Evolutionary conservation across 37 sponge, comb jelly and placozoan genomes (phyloP).

Genomic region (Lycopodina hypogea): DNA sequence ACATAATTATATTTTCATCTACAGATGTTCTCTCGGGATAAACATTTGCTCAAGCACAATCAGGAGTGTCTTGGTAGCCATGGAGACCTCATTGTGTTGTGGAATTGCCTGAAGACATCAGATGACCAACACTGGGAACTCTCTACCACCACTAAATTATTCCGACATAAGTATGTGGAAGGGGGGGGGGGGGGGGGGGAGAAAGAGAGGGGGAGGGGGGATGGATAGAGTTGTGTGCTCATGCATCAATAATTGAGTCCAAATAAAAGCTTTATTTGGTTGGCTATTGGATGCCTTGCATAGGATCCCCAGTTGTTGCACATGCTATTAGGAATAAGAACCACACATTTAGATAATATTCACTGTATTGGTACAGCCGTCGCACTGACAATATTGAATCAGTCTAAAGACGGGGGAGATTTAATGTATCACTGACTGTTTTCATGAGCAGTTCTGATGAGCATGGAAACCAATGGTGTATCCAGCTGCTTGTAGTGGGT

Average conservation of each 20-base stretch:
- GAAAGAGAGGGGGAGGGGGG: background rate
- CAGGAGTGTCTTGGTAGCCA: conserved; percentile 44
- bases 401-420: too few species aligned
- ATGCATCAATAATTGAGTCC: background rate
- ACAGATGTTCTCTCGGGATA: conserved; percentile 11
- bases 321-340: too few species aligned
- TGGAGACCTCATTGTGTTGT: conserved; percentile 17
- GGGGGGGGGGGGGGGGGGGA: too few species aligned
- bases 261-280: background rate
- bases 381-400: too few species aligned
- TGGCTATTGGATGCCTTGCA: background rate
- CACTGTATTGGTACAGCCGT: too few species aligned
- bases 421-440: too few species aligned
- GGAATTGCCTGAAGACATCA: conserved; percentile 23
- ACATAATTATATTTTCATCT: too few species aligned
- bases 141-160: background rate
- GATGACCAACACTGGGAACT: conserved; percentile 53
- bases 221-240: background rate
- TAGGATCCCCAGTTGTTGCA: background rate
- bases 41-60: conserved; percentile 42
- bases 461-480: too few species aligned
- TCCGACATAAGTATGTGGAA: conserved; percentile 28
- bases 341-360: too few species aligned
- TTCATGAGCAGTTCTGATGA: too few species aligned
- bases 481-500: too few species aligned